Evolutionary conservation across 2,888 invertebrate genomes (phyloP).

Genomic region (Linhomoeus sp.): DNA sequence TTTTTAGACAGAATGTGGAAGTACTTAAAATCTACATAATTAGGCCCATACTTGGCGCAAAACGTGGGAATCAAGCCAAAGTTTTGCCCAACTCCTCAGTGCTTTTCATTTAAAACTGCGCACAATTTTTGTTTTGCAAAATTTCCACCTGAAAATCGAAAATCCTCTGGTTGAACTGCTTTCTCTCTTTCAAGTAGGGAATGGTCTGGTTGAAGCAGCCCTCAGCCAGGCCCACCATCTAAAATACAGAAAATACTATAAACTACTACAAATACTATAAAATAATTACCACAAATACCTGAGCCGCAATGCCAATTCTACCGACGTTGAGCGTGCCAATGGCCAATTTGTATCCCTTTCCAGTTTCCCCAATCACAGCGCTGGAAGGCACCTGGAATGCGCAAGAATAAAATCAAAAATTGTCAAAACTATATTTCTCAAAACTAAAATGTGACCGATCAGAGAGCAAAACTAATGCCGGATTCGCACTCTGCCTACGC

Average conservation of each 20-base stretch:
- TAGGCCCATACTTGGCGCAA: neutral
- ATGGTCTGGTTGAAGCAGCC: constrained; percentile 87
- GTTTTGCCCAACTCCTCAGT: neutral
- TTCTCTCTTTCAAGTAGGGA: constrained; percentile 74
- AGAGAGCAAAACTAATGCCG: too few species aligned
- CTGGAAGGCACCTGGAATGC: neutral
- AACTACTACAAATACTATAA: too few species aligned
- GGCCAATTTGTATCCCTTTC: constrained; percentile 85
- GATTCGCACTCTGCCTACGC: too few species aligned
- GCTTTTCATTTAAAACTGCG: constrained; percentile 1
- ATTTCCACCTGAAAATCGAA: constrained; percentile 86
- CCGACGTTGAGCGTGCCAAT: constrained; percentile 88
- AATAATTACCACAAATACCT: too few species aligned
- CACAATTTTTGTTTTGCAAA: too few species aligned
- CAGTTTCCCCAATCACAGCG: constrained; percentile 57
- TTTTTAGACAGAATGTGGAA: too few species aligned
- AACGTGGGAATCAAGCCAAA: neutral
- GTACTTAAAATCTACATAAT: neutral
- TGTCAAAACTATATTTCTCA: too few species aligned
- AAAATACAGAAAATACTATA: constrained; percentile 31
- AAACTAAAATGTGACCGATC: too few species aligned
- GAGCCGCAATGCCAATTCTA: constrained; percentile 37
- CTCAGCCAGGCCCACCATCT: constrained; percentile 73
- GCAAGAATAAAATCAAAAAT: too few species aligned
- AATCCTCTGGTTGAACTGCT: constrained; percentile 73